Base-by-base conservation (phyloP, 2,113 vertebrate species). In the Anolis carolinensis region DNA sequence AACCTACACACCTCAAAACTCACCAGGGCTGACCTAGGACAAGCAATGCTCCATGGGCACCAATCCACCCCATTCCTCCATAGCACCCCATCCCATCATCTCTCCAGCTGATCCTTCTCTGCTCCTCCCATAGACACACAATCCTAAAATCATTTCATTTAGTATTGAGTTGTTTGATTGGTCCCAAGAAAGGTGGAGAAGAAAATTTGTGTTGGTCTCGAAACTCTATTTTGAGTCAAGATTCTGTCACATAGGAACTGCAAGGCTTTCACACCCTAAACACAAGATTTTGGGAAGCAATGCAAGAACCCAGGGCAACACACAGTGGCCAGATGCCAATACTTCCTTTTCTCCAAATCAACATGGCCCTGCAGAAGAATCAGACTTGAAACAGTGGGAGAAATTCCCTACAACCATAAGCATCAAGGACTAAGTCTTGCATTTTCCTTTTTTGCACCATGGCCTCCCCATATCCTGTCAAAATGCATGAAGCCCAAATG, bases 11-110 rank as follows among this genome's bases (percentile, higher is more conserved):
- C 2, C 23, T 10, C 21, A 70, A 44, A 67, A 18, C 4, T 7
- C 36, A 34, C 84, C 77, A 63, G 36, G 68, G 85, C 85, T 71
- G 8, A 79, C 78, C 85, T 59, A 72, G 81, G 62, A 79, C 1
- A 27, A 72, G 9, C 11, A 8, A 18, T 34, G 3, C 39, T 63
- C 32, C 1, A 10, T 36, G 70, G 34, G 59, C 27, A 30, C 25
- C 13, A 34, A 44, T 44, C 21, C 14, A 11, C 34, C 6, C 23
- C 20, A 59, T 18, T 30, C 34, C 34, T 25, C 23, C 50, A 13
- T 13, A 23, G 9, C 21, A 32, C 39, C 30, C 21, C 27, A 11
- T 32, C 50, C 18, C 16, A 44, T 36, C 8, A 30, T 21, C 65
- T 79, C 79, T 50, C 21, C 76, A 79, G 48, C 34, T 3, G 16